Evolutionary conservation across 92 coral and sea anemone genomes (phyloP), one percentile per base, ranked within the genome.

Genomic region (Porites divaricata): DNA sequence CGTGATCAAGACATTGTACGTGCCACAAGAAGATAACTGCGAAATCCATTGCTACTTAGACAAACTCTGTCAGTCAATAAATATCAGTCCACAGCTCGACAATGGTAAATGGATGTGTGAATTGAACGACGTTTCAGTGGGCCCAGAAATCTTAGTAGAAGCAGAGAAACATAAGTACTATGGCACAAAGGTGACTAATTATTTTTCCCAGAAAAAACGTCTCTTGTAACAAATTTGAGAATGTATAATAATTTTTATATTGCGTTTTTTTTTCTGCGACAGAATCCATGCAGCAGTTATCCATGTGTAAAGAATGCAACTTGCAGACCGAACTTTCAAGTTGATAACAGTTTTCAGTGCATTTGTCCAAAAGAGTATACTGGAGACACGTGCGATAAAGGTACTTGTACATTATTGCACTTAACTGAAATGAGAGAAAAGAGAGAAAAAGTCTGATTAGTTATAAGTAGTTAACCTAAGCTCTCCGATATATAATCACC

Each of bases 21-120:
- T 79, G 59, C 2, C 63, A 9, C 24, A 64, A 25, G 74, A 66
- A 65, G 74, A 79, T 20, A 79, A 15, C 22, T 79, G 83, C 63
- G 49, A 49, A 58, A 25, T 50, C 22, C 83, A 79, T 17, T 79
- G 74, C 21, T 79, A 21, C 17, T 20, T 63, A 50, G 53, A 67
- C 63, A 74, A 79, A 11, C 25, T 79, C 20, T 79, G 83, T 35
- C 83, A 79, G 11, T 79, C 83, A 66, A 79, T 79, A 5, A 79
- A 79, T 58, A 56, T 65, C 20, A 23, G 83, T 11, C 74, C 83
- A 2, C 72, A 13, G 13, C 63, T 66, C 23, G 63, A 51, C 59
- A 65, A 19, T 21, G 83, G 65, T 1, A 11, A 24, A 56, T 66
- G 83, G 74, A 63, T 50, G 53, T 79, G 83, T 35, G 73, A 79